A percentile compares a stretch with the other conserved stretches of the same genome.
phyloP scores from a whole-genome alignment of 2,888 invertebrate genomes.

The Gonocerus acuteangulatus region DNA sequence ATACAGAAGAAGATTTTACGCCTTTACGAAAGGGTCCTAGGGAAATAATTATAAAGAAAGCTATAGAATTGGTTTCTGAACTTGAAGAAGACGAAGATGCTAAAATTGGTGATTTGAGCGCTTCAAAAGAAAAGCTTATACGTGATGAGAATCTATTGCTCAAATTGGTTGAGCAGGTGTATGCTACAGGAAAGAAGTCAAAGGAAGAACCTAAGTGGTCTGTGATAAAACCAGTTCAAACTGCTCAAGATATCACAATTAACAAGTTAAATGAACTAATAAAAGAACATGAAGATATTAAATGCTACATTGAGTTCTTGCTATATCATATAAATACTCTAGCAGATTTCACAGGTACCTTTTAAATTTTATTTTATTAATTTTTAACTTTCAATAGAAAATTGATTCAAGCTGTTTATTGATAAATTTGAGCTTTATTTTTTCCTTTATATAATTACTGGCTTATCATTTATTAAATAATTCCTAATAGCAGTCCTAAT shows the following conservation, averaged over 20 bases:
- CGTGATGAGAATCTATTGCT: neutral
- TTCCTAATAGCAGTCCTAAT: too few species aligned
- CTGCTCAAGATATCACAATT: neutral
- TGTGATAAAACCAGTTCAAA: slow-evolving; percentile 3
- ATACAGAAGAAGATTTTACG: too few species aligned
- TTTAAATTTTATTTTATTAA: neutral
- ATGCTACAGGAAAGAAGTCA: too few species aligned
- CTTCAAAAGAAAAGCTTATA: neutral
- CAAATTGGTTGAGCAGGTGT: neutral
- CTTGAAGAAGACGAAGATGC: neutral
- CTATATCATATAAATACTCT: slow-evolving; percentile 31
- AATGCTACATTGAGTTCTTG: slow-evolving; percentile 27
- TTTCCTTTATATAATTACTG: too few species aligned
- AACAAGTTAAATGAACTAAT: slow-evolving; percentile 27
- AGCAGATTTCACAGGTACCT: slow-evolving; percentile 24
- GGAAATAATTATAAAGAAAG: too few species aligned
- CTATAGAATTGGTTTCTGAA: too few species aligned
- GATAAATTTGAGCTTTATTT: too few species aligned
- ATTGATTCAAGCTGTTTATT: neutral
- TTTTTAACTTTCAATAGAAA: neutral
- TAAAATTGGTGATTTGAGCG: neutral
- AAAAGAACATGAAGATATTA: slow-evolving; percentile 28
- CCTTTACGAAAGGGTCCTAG: too few species aligned
- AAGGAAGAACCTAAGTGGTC: neutral
- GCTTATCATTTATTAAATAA: too few species aligned